Evolutionary conservation across 2,888 invertebrate species (phyloP), one percentile per base, ranked within the genome.

Genomic region (Zele albiditarsus): DNA sequence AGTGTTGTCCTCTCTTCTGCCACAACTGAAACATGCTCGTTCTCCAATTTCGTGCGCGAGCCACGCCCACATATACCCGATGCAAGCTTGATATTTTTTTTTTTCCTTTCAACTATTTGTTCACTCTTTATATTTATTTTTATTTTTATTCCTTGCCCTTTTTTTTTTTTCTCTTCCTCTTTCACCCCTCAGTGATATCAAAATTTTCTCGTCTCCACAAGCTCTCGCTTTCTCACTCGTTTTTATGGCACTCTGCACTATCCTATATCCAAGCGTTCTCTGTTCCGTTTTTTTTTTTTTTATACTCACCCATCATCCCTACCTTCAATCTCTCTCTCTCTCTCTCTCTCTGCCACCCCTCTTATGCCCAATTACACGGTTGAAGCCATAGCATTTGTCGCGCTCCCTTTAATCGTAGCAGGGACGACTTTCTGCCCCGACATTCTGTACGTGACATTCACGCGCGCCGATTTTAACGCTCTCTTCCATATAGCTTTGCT

Each of bases 331-430:
- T 58, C 5, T 58, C 23, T 53, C 5, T 58, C 5, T 12, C 4
- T 23, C 5, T 12, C 23, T 6, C 62, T 16, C 16, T 27, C 31
- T 62, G 8, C 31, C 28, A 23, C 25, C 57, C 25, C 28, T 31
- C 28, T 33, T 38, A 63, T 53, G 71, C 65, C 71, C 65, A 72
- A 72, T 72, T 72, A 72, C 71, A 72, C 49, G 71, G 53, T 65
- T 65, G 31, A 16, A 65, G 65, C 65, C 25, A 65, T 53, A 53
- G 20, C 65, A 53, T 72, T 72, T 72, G 71, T 65, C 65, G 71
- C 33, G 65, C 49, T 60, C 68, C 42, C 33, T 72, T 65, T 65
- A 72, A 72, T 72, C 71, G 63, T 33, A 58, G 60, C 16, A 60
- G 38, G 25, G 38, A 28, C 62, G 38, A 72, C 53, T 53, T 31